Evolutionary conservation across 2,888 invertebrate genomes (phyloP), one percentile per base, ranked within the genome.

Genomic region (Drosophila vallismaia): DNA sequence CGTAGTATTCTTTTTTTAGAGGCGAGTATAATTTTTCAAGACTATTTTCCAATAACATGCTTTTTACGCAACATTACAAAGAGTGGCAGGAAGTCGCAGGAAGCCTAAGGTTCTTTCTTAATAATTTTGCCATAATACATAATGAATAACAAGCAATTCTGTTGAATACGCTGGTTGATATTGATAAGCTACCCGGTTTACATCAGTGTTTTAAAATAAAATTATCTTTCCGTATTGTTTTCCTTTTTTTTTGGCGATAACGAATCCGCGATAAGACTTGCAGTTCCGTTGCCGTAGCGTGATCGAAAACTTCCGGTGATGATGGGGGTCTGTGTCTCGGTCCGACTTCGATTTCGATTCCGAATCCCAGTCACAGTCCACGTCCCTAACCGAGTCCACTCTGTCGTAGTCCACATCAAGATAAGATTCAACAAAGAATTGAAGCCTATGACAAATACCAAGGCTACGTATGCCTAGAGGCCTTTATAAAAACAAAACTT

Each of bases 221-320:
- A 33, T 58, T 54, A 50, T 40, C 71, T 45, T 36, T 54, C 12
- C 40, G 62, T 70, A 19, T 64, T 71, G 44, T 50, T 72, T 72
- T 58, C 51, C 48, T 64, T 51, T 19, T 19, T 14, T 19, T 54
- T 42, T 14, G 19, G 8, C 12, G 57, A 73, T 73, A 66, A 71
- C 31, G 8, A 68, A 44, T 14, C 28, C 1, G 40, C 42, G 85
- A 86, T 81, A 81, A 74, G 62, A 24, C 48, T 40, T 49, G 42
- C 55, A 64, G 71, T 73, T 73, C 74, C 67, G 71, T 31, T 42
- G 55, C 40, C 40, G 7, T 26, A 36, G 48, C 44, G 28, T 49
- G 71, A 71, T 72, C 73, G n/a, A 36, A 44, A 51, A 81, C 87
- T 82, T 82, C 82, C 82, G 82, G 60, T 77, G 83, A 75, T 79